Evolutionary conservation across 2,113 vertebrate species (phyloP), one percentile per base, ranked within the genome.

Genomic region (Catharus fuscescens): DNA sequence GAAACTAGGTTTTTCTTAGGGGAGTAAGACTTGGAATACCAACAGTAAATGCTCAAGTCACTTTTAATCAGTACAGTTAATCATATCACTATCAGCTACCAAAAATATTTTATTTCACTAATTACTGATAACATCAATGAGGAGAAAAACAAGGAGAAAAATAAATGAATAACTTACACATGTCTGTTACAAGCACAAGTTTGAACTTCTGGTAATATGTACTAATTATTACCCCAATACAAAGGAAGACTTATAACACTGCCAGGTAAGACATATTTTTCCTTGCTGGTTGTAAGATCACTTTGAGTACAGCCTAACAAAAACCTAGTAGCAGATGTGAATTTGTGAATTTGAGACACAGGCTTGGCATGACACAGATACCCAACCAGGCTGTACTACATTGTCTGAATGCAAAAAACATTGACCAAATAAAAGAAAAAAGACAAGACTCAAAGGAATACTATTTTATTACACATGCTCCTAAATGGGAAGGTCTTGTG

Each of bases 51-150:
- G 81, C 50, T 83, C 61, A 65, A 82, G 65, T 64, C 31, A 70
- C 72, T 90, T 88, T 80, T 80, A 88, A 80, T 74, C 44, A 86
- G 45, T 57, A 66, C 52, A 88, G 42, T 26, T 90, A 89, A 80
- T 73, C 34, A 59, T 66, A 88, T 84, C 32, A 66, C 78, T 71
- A 76, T 85, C 84, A 78, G 45, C 40, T 86, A 86, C 28, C 76
- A 86, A 93, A 65, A 92, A 86, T 64, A 81, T 80, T 81, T 79
- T 54, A 85, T 88, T 91, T 88, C 65, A 88, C n/a, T 85, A 88
- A 81, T 85, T 88, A 85, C 69, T 80, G 64, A 91, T 70, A 47
- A 88, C 14, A 50, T 80, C 9, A 59, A 72, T 25, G 80, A 91
- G 60, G 56, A 73, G 26, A 82, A 90, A 95, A 94, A 81, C 24